A percentile compares a stretch with the other conserved stretches of the same genome.
These are phyloP conservation scores for Corythornis leucogaster DNA, from an alignment of 2,797 vertebrate genomes.

Conservation along the genomic window DNA sequence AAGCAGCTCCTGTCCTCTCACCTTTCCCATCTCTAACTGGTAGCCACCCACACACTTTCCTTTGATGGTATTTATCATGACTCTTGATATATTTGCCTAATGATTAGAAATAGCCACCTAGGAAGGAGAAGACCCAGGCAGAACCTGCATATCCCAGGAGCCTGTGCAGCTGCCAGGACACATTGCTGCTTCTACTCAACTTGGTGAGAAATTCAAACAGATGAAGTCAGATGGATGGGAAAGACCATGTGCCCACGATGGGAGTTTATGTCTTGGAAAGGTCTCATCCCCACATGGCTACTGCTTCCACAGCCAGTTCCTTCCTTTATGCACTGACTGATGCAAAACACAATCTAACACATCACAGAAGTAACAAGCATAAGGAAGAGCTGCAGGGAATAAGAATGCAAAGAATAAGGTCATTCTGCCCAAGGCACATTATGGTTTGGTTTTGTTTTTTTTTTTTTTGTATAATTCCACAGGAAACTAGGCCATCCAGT, in stretches of 20 bases:
- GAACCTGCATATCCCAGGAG: not conserved
- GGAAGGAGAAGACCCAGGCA: not conserved
- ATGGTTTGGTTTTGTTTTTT: not conserved
- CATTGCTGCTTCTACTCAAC: rapidly evolving
- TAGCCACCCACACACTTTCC: not conserved
- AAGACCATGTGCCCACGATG: not conserved
- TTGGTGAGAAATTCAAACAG: not conserved
- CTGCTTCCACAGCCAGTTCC: not conserved
- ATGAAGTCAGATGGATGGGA: not conserved
- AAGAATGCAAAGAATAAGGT: slow-evolving; percentile 50
- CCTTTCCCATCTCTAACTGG: rapidly evolving
- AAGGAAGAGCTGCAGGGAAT: slow-evolving; percentile 28
- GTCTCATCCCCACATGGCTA: not conserved
- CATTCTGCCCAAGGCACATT: slow-evolving; percentile 37
- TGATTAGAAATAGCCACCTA: not conserved
- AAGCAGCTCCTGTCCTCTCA: not conserved
- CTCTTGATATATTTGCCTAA: not conserved
- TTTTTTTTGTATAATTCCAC: slow-evolving; percentile 26
- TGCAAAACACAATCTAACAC: not conserved
- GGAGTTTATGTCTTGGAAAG: not conserved
- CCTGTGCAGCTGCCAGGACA: not conserved
- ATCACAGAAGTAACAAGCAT: slow-evolving; percentile 9
- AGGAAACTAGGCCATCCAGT: slow-evolving; percentile 56
- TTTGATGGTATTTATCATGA: not conserved
- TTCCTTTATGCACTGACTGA: not conserved